Conservation (phyloP, 2,113 vertebrate species). For the Callithrix jacchus region DNA sequence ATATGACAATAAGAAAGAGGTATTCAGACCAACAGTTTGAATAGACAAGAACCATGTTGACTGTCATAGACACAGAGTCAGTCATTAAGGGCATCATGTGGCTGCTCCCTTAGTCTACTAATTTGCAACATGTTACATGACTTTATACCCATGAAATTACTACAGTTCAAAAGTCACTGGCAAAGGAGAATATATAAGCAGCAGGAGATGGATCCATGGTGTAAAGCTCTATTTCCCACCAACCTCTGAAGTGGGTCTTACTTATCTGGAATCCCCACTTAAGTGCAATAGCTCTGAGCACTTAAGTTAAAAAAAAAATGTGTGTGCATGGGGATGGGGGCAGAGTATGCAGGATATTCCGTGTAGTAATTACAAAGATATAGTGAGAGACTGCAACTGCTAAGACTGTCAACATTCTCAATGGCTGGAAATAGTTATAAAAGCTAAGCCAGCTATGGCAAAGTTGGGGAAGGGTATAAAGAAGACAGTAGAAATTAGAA, state of each 20-base stretch:
- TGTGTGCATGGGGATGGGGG: not conserved
- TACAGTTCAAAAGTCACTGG: not conserved
- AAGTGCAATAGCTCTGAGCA: not conserved
- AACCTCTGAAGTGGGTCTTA: not conserved
- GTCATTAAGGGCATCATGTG: not conserved
- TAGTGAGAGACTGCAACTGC: not conserved
- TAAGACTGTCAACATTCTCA: not conserved
- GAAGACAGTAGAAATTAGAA: not conserved
- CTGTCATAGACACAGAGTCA: not conserved
- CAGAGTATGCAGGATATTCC: not conserved
- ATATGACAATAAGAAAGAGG: not conserved
- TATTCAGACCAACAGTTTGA: not conserved
- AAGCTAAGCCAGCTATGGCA: not conserved
- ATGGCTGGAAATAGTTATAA: not conserved
- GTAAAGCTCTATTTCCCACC: not conserved
- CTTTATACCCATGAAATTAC: not conserved
- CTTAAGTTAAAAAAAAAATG: not conserved
- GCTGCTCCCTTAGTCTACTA: not conserved
- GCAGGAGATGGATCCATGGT: not conserved
- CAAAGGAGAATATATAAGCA: not conserved
- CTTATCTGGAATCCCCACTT: not conserved
- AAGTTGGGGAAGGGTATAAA: not conserved
- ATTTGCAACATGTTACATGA: not conserved
- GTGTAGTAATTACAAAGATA: not conserved
- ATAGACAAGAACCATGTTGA: not conserved